Evolutionary conservation across 2,797 vertebrate species (phyloP).

Genomic region (Telmatherina bonti): DNA sequence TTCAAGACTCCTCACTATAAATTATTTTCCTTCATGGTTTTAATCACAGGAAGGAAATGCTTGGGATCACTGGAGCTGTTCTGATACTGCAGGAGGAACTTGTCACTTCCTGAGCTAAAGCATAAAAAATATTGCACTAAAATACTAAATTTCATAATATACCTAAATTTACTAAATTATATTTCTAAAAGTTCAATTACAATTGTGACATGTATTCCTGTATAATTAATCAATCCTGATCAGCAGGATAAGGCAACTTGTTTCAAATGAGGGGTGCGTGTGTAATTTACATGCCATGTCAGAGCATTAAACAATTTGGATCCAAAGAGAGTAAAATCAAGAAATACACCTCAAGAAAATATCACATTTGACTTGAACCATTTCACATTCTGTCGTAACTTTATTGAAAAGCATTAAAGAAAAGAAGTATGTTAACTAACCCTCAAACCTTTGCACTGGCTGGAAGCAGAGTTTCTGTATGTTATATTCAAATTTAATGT

Average conservation of each 20-base stretch:
- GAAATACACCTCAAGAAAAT: background rate
- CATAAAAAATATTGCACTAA: background rate
- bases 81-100: background rate
- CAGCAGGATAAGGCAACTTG: background rate
- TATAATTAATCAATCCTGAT: too few relatives aligned
- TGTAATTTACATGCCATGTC: background rate
- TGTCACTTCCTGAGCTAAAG: background rate
- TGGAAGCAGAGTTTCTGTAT: background rate
- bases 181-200: too few relatives aligned
- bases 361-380: too few relatives aligned
- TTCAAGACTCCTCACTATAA: conserved; percentile 28
- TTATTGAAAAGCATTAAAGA: background rate
- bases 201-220: too few relatives aligned
- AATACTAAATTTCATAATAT: background rate
- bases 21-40: conserved; percentile 32
- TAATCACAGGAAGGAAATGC: conserved; percentile 47
- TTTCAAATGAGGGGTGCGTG: background rate
- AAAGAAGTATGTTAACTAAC: background rate
- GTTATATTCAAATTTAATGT: background rate
- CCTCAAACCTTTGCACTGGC: background rate
- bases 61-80: background rate
- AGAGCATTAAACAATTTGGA: background rate
- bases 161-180: too few relatives aligned
- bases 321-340: background rate
- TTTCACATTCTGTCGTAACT: too few relatives aligned